Conservation (phyloP, 2,888 invertebrate species). For the Phaonia tiefii region DNA sequence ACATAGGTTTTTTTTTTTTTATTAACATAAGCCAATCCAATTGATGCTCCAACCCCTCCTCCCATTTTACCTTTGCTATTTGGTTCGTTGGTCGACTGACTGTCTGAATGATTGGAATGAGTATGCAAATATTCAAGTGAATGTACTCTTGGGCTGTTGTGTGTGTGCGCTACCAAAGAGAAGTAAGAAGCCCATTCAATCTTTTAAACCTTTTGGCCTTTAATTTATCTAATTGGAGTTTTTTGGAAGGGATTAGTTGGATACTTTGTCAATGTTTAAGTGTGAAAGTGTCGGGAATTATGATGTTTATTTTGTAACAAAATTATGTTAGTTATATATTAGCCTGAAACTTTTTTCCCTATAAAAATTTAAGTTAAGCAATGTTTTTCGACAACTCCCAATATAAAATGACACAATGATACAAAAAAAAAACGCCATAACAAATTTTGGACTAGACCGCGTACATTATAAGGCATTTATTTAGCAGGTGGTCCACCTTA, state of each 20-base stretch:
- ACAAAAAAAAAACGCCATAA: no score
- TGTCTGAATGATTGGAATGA: background rate
- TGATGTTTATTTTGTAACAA: no score
- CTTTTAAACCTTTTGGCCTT: constrained; percentile 24
- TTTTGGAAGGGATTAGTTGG: constrained; percentile 27
- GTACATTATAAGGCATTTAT: no score
- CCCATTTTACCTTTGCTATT: background rate
- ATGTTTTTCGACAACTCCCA: no score
- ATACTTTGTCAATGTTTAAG: no score
- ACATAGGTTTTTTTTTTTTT: background rate
- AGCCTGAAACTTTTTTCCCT: no score
- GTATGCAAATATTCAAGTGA: background rate
- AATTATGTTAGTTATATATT: no score
- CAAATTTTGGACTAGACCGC: no score
- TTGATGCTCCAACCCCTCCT: background rate
- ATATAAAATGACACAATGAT: no score
- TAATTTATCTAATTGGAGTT: constrained; percentile 50
- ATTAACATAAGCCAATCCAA: background rate
- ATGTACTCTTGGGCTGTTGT: background rate
- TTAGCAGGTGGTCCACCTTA: no score
- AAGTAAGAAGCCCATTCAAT: no score
- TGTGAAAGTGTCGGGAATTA: background rate
- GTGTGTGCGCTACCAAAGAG: background rate
- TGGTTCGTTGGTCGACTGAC: background rate
- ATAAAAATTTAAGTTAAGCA: no score